phyloP scores from a whole-genome alignment of 2,888 invertebrate species.

The Protodeltote pygarga region DNA sequence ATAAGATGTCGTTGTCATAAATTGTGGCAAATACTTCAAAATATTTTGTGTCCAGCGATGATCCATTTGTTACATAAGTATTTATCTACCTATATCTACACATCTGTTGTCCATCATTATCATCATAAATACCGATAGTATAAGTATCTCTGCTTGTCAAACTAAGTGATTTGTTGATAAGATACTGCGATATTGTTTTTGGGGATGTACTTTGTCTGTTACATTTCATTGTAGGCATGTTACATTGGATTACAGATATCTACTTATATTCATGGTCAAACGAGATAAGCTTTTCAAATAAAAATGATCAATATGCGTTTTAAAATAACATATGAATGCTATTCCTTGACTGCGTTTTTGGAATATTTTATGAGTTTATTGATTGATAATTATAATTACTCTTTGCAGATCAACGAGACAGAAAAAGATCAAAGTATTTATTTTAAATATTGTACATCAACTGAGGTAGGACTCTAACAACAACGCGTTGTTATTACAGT shows the following conservation, averaged over 20 bases:
- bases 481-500: too few species aligned
- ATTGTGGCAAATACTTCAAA: neutral
- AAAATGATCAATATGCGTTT: too few species aligned
- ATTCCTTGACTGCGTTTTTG: too few species aligned
- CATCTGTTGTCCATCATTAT: conserved; percentile 13
- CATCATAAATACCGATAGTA: too few species aligned
- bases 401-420: too few species aligned
- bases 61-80: neutral
- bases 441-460: too few species aligned
- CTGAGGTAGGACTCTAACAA: too few species aligned
- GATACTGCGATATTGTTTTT: conserved; percentile 23
- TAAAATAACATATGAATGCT: too few species aligned
- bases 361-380: too few species aligned
- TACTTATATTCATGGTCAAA: conserved; percentile 3
- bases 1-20: too few species aligned
- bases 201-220: conserved; percentile 18
- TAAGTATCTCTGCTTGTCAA: conserved; percentile 20
- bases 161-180: conserved; percentile 40
- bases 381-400: too few species aligned
- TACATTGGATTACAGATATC: conserved; percentile 20
- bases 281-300: neutral
- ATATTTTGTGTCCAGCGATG: neutral
- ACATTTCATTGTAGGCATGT: conserved; percentile 6
- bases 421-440: too few species aligned
- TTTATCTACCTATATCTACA: neutral